phyloP scores from a whole-genome alignment of 2,888 invertebrate species.

The Apantesis nais region DNA sequence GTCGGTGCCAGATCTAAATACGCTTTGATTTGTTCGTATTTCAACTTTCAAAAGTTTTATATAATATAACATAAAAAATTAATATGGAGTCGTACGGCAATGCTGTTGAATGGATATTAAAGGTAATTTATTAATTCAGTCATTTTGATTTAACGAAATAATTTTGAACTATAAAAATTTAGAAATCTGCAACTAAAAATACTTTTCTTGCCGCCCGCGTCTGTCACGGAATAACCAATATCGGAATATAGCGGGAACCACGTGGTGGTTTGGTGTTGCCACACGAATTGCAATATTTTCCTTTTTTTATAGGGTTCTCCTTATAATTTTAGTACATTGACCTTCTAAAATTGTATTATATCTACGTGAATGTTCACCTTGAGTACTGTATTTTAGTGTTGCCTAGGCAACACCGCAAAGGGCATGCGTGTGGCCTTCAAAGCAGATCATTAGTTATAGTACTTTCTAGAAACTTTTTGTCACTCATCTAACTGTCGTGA shows the following conservation, averaged over 20 bases:
- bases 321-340: background rate
- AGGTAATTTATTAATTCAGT: conserved; percentile 53
- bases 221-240: conserved; percentile 31
- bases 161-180: conserved; percentile 40
- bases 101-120: conserved; percentile 66
- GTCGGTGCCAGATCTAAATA: conserved; percentile 56
- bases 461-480: conserved; percentile 4
- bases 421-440: conserved; percentile 24
- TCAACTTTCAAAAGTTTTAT: conserved; percentile 25
- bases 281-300: conserved; percentile 8
- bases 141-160: conserved; percentile 25
- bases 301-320: background rate
- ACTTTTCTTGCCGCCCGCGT: conserved; percentile 28
- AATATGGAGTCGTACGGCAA: conserved; percentile 67
- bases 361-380: conserved; percentile 32
- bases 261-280: conserved; percentile 28
- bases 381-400: conserved; percentile 38
- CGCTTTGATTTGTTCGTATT: conserved; percentile 47
- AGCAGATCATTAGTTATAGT: background rate
- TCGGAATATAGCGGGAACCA: conserved; percentile 41
- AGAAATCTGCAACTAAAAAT: conserved; percentile 1
- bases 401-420: conserved; percentile 49
- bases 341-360: conserved; percentile 22
- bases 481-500: background rate
- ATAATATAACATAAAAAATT: conserved; percentile 44